Percentiles rank a stretch among this genome's conserved stretches.
phyloP scores from a whole-genome alignment of 2,797 vertebrate species.

The Chloroceryle amazona region DNA sequence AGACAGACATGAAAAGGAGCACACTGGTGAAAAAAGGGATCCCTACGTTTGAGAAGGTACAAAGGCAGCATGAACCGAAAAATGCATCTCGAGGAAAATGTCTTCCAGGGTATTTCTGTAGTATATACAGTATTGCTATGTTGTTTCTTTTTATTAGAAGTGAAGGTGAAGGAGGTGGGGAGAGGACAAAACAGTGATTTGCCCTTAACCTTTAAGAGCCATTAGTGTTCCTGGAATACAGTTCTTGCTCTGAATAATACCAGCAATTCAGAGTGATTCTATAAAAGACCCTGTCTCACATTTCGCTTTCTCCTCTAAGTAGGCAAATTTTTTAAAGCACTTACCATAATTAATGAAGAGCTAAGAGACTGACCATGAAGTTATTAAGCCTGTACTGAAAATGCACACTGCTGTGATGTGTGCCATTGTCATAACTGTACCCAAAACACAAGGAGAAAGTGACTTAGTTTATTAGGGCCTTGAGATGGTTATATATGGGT shows the following conservation, averaged over 20 bases:
- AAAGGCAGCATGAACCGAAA: background rate
- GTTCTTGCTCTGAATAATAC: background rate
- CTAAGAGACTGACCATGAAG: background rate
- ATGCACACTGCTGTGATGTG: background rate
- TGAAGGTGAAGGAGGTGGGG: fast-evolving
- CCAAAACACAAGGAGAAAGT: background rate
- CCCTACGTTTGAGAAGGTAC: background rate
- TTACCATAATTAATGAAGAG: background rate
- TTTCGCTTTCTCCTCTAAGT: background rate
- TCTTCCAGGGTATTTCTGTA: background rate
- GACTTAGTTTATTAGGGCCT: background rate
- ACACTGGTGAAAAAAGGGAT: background rate
- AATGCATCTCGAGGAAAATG: background rate
- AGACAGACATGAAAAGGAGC: background rate
- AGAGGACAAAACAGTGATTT: background rate
- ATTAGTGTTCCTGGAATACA: background rate
- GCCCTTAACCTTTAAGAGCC: background rate
- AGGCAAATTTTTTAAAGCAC: background rate
- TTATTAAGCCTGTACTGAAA: background rate
- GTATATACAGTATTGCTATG: background rate
- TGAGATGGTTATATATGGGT: background rate
- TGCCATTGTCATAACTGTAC: background rate
- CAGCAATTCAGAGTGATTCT: background rate
- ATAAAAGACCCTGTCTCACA: background rate
- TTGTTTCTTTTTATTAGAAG: background rate